Conservation (phyloP, 2,113 vertebrate species). For the Salvelinus namaycush region DNA sequence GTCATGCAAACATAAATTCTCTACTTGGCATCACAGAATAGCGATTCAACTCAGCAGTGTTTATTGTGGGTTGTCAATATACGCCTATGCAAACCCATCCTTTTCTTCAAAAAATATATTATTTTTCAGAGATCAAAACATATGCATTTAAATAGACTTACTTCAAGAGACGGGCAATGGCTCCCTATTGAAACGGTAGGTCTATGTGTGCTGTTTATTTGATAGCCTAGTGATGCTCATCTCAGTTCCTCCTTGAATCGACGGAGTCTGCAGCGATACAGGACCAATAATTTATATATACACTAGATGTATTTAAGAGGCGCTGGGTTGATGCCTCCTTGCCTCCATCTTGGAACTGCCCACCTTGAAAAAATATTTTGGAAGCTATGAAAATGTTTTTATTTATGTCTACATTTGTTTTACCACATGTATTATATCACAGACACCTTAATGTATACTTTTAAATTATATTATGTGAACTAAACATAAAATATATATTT, state of each 20-base stretch:
- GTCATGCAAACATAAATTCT: background rate
- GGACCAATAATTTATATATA: no score
- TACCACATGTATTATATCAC: no score
- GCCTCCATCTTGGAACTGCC: no score
- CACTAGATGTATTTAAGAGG: no score
- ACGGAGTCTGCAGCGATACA: conserved; percentile 58
- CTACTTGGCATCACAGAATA: background rate
- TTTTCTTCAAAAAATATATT: background rate
- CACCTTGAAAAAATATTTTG: no score
- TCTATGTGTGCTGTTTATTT: conserved; percentile 24
- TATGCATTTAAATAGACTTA: conserved; percentile 7
- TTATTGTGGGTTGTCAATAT: background rate
- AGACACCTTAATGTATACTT: no score
- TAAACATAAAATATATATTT: no score
- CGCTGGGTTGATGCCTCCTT: no score
- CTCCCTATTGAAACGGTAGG: conserved; percentile 35
- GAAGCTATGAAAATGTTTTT: no score
- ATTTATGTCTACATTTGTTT: no score
- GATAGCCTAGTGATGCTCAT: conserved; percentile 47
- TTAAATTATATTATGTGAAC: no score
- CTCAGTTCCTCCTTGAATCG: conserved; percentile 53
- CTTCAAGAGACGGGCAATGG: conserved; percentile 1
- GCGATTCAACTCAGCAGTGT: background rate
- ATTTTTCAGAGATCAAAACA: background rate
- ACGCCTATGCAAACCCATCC: background rate